phyloP scores from a whole-genome alignment of 2,888 invertebrate genomes.

The Archaeoteleia sp. region DNA sequence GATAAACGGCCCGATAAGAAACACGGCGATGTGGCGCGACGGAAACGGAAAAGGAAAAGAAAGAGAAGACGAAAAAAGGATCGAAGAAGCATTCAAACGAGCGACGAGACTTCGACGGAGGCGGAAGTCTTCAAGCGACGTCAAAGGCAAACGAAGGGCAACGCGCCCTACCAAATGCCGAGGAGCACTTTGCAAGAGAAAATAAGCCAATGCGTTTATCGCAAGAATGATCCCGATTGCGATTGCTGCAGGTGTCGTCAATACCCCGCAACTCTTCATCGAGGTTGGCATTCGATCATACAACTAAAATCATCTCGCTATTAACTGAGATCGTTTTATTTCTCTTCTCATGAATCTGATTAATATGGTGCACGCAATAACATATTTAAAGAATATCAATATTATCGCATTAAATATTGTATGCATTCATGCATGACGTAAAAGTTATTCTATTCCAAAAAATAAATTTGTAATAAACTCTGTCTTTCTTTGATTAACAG shows the following conservation, averaged over 20 bases:
- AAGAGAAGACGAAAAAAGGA: not conserved
- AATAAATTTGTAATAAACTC: not conserved
- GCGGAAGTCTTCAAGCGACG: conserved; percentile 18
- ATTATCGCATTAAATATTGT: too few relatives aligned
- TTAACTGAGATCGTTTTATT: too few relatives aligned
- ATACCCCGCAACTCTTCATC: conserved; percentile 23
- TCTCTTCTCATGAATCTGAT: too few relatives aligned
- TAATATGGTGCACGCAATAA: too few relatives aligned
- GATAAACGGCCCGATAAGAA: conserved; percentile 25
- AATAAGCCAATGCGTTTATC: conserved; percentile 51
- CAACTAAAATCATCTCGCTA: too few relatives aligned
- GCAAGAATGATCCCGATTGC: conserved; percentile 49
- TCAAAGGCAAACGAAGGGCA: conserved; percentile 29
- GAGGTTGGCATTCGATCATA: too few relatives aligned
- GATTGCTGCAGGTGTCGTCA: conserved; percentile 46
- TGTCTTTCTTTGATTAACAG: conserved; percentile 8
- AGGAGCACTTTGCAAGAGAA: conserved; percentile 23
- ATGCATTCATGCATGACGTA: too few relatives aligned
- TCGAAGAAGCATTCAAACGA: conserved; percentile 10
- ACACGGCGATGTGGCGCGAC: not conserved
- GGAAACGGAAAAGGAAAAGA: conserved; percentile 12
- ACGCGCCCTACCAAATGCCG: conserved; percentile 14
- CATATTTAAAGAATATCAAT: too few relatives aligned
- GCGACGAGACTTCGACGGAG: conserved; percentile 33
- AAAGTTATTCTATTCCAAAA: not conserved